A percentile compares a stretch with the other conserved stretches of the same genome.
These are phyloP conservation scores for Cherax quadricarinatus DNA, from an alignment of 1,140 invertebrate species.

Conservation along the genomic window DNA sequence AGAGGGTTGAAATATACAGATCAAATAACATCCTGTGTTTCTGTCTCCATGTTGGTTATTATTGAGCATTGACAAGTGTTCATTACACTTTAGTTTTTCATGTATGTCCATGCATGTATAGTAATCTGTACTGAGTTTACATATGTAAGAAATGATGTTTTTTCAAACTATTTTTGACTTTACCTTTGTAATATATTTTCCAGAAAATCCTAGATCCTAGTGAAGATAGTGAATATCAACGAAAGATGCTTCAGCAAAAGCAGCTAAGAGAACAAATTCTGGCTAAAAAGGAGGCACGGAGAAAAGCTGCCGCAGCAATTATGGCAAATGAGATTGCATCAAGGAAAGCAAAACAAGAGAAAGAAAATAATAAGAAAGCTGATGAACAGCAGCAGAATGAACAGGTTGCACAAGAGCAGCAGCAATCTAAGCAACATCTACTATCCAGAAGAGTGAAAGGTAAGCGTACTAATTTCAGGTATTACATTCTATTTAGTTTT, in stretches of 20 bases:
- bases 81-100: too few species aligned
- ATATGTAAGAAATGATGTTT: too few species aligned
- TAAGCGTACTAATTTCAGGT: neutral
- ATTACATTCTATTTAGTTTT: neutral
- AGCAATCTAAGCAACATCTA: constrained; percentile 16
- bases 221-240: constrained; percentile 51
- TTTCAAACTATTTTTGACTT: neutral
- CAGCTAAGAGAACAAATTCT: constrained; percentile 39
- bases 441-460: neutral
- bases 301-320: constrained; percentile 47
- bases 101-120: too few species aligned
- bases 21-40: too few species aligned
- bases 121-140: too few species aligned
- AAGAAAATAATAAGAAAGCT: constrained; percentile 27
- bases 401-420: neutral
- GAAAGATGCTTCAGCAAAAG: constrained; percentile 45
- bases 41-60: too few species aligned
- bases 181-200: neutral
- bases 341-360: constrained; percentile 42
- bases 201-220: neutral
- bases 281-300: constrained; percentile 59
- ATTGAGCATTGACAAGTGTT: too few species aligned
- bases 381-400: constrained; percentile 11
- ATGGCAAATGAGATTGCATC: constrained; percentile 50
- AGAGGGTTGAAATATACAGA: too few species aligned